Base-by-base conservation (phyloP, 2,888 invertebrate genomes). In the Thalpophila matura region DNA sequence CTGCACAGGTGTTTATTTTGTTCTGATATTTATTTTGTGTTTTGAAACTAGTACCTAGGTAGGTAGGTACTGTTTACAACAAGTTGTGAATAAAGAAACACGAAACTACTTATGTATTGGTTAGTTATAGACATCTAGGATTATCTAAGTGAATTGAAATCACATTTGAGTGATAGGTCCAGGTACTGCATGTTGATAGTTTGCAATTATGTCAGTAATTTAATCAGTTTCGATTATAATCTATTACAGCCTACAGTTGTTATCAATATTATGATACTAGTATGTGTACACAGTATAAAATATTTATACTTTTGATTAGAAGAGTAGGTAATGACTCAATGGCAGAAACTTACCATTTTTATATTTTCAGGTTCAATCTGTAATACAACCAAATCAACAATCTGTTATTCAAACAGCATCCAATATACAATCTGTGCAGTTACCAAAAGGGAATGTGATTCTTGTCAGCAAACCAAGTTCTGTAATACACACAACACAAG, bases 371-470 rank as follows among this genome's bases (percentile, higher is more conserved):
- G 98, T 98, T 75, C 99, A 99, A 93, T 98, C 99, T 83, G 99
- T 99, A 74, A 99, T 99, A 91, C 99, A 99, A 95, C 97, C 98
- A 74, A 98, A 98, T 92, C 98, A 98, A 90, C 98, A 98, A 89
- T 99, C 98, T 77, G 99, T 99, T 54, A 99, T 99, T 91, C 99
- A 99, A 95, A 98, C 98, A 71, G 98, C 98, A 74, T 97, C 98
- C 55, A 98, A 97, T 89, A 96, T 97, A 81, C 97, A 97, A 89
- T 97, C 97, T 82, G 96, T 98, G 88, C 96, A 97, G 89, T 95
- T 98, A 90, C 96, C 97, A 78, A 98, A 98, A 95, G 97, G 97
- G 86, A 98, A 98, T 95, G 98, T 98, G 79, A 98, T 98, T 91
- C 96, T 98, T 90, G 97, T 98, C 84, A 97, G 97, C 90, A 98